Base-by-base conservation (phyloP, 2,888 invertebrate species). In the Cataglyphis albicans region DNA sequence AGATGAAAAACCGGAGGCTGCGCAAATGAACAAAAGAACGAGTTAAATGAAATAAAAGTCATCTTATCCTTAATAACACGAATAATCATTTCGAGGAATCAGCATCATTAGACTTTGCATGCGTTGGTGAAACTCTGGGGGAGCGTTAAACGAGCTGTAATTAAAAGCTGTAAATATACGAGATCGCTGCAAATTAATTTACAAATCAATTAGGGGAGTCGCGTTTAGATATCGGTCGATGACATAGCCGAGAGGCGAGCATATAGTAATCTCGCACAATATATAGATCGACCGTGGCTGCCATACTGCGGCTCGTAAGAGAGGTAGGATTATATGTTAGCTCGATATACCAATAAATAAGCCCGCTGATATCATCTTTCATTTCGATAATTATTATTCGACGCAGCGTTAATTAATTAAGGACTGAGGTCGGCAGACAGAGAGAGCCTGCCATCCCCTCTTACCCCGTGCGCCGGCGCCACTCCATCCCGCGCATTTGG, bases 381-480 rank as follows among this genome's bases (percentile, higher is more conserved):
- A 93, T 92, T 93, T 89, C 91, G 92, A 92, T 94, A 93, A 94
- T 93, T 94, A 93, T 93, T 93, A 93, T 94, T 93, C 91, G 91
- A 86, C 87, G 83, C 89, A 89, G 90, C 91, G 93, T 94, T 94
- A 94, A 94, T 94, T 94, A 94, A 94, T 94, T 94, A 93, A 94
- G 91, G 90, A 89, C 84, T 87, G 89, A 88, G 85, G 67, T 59
- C 81, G 82, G 75, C 29, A 25, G 41, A 57, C 32, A 32, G 61
- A 38, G 76, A 44, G 63, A 61, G 83, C n/a, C 59, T n/a, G n/a
- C n/a, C 7, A 52, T n/a, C 44, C 48, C 80, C 44, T 55, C 63
- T 7, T 12, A 1, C n/a, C 6, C 0, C 15, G 41, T 32, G 55
- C 67, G 52, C 41, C 35, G n/a, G 35, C 25, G 38, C 25, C 67